Percentiles rank a stretch among this genome's conserved stretches.
Evolutionary conservation across 1,140 invertebrate species (phyloP).

Genomic region (Drosophila equinoxialis): DNA sequence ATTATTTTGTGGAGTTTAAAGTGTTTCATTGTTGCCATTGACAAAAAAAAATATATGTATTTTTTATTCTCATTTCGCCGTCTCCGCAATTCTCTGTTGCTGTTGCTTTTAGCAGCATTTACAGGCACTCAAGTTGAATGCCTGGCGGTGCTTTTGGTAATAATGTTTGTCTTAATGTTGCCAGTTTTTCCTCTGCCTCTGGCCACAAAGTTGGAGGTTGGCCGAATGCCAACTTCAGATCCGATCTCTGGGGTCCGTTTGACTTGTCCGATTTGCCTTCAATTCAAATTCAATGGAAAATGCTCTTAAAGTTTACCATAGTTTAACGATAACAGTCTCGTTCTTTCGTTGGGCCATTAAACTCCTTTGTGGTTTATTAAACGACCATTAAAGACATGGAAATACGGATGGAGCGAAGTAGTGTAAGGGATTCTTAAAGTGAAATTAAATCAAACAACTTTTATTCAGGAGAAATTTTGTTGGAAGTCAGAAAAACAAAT

Average conservation of each 20-base stretch:
- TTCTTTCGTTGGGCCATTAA: background rate
- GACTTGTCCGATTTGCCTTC: conserved; percentile 23
- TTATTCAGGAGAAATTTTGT: background rate
- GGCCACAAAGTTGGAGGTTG: conserved; percentile 2
- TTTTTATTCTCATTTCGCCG: conserved; percentile 5
- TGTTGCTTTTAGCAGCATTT: conserved; percentile 54
- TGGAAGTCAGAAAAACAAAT: conserved; percentile 1
- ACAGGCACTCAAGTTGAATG: conserved; percentile 76
- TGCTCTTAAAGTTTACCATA: conserved; percentile 23
- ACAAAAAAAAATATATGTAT: conserved; percentile 3
- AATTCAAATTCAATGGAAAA: conserved; percentile 21
- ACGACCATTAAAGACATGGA: background rate
- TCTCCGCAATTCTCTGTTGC: conserved; percentile 3
- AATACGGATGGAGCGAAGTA: too few species aligned
- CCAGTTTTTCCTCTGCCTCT: conserved; percentile 35
- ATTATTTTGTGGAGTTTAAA: conserved; percentile 65
- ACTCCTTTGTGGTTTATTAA: conserved; percentile 21
- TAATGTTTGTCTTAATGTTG: conserved; percentile 60
- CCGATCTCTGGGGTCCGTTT: conserved; percentile 49
- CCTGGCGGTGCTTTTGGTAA: conserved; percentile 59
- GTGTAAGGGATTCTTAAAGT: background rate
- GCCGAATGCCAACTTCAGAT: conserved; percentile 44
- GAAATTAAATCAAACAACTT: conserved; percentile 21
- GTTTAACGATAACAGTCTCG: conserved; percentile 1
- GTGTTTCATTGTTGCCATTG: conserved; percentile 53